Percentiles rank a stretch among this genome's conserved stretches.
These are phyloP conservation scores for Ochropleura leucogaster DNA, from an alignment of 2,888 invertebrate species.

Conservation along the genomic window DNA sequence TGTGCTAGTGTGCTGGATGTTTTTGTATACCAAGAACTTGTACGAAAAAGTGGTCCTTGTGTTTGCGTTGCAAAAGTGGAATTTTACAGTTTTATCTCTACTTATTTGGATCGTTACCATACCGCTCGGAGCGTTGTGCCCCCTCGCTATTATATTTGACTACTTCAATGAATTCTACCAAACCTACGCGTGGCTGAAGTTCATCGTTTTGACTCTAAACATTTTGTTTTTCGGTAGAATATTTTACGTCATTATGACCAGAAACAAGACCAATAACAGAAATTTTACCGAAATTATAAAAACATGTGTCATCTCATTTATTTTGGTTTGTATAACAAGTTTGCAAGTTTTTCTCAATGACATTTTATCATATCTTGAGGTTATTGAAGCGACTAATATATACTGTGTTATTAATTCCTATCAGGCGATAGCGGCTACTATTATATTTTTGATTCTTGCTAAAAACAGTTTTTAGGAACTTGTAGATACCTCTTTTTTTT, in stretches of 20 bases:
- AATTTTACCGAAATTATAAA: constrained; percentile 57
- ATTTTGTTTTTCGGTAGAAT: constrained; percentile 76
- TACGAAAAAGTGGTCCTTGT: constrained; percentile 81
- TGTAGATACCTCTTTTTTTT: neutral
- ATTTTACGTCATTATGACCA: constrained; percentile 71
- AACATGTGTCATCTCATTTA: constrained; percentile 71
- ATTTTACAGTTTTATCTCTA: constrained; percentile 65
- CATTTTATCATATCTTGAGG: constrained; percentile 62
- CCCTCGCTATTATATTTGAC: constrained; percentile 36
- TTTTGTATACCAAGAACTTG: constrained; percentile 80
- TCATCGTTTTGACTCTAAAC: constrained; percentile 74
- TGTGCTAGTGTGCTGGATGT: constrained; percentile 79
- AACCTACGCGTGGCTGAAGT: constrained; percentile 72
- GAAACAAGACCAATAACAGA: constrained; percentile 26
- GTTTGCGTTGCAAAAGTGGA: constrained; percentile 68
- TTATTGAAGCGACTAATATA: neutral
- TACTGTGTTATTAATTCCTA: constrained; percentile 68
- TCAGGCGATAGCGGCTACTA: constrained; percentile 65
- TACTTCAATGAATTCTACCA: constrained; percentile 62
- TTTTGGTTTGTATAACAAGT: constrained; percentile 77
- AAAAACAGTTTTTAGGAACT: constrained; percentile 29
- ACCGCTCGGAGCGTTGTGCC: constrained; percentile 70
- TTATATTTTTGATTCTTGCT: constrained; percentile 64
- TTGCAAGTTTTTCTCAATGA: constrained; percentile 79
- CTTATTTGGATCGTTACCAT: constrained; percentile 73